Base-by-base conservation (phyloP, 2,888 invertebrate species). In the Horisme vitalbata region DNA sequence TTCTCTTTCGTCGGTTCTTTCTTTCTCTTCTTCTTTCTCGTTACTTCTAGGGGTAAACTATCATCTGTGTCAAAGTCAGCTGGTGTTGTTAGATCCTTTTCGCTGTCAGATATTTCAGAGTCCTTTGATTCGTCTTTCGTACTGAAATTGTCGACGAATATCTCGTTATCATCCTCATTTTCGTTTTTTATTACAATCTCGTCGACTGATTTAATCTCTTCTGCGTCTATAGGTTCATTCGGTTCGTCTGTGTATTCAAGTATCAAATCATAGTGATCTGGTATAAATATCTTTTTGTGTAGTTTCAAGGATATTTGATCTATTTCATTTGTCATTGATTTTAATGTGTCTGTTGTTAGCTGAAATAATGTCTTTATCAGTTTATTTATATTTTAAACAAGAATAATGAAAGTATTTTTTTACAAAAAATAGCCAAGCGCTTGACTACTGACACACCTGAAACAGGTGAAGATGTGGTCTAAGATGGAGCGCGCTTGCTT, bases 111-210 rank as follows among this genome's bases (percentile, higher is more conserved):
- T 7, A 38, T 3, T 21, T 30, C 28, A 9, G 36, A 30, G 5
- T 30, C 34, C 13, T 35, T 32, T 0, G 23, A 9, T n/a, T 43
- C 48, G 5, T 44, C 27, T 41, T 48, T 43, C 3, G 43, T 18
- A 9, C 44, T 48, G 21, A 44, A 44, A 26, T 48, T 34, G 14
- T 48, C 48, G 0, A 39, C 48, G 12, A 49, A 49, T 13, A 49
- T 39, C 3, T 49, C 44, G 4, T 44, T 33, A 1, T 41, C 28
- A 8, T 23, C 9, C 7, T 39, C 26, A 8, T 33, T 21, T 9
- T 43, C 43, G 13, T 48, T 43, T 14, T 43, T 48, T 0, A 48
- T 48, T 7, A 14, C 38, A 1, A 48, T 7, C n/a, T 38, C 32
- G 15, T 31, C 31, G 2, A 34, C 5, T 1, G 31, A 8, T 35